Evolutionary conservation across 2,113 vertebrate genomes (phyloP), one percentile per base, ranked within the genome.

Genomic region (Oryzias melastigma): DNA sequence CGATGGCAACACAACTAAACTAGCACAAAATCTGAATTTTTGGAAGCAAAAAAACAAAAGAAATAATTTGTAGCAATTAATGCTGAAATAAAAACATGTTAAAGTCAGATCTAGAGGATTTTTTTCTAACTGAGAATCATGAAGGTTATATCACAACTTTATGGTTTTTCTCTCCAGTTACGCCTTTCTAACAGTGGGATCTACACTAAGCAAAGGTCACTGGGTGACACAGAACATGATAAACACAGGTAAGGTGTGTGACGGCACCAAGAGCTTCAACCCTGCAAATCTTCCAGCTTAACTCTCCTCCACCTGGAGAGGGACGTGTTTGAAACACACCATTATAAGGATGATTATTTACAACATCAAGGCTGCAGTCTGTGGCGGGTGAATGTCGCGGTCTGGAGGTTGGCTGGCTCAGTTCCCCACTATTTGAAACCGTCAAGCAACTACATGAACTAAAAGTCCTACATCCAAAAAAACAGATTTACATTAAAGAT

Each of bases 331-430:
- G 44, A 60, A 66, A 52, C 47, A 55, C 66, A 45, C 46, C 40
- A 57, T 64, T 54, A 48, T 72, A 71, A 75, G 45, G 70, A 68
- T 72, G 42, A 71, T 0, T 81, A 81, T 85, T 78, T 87, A 85
- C 88, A 86, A 79, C 57, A 73, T 62, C 42, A 54, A 52, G 78
- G 73, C 82, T 78, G 88, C 87, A 89, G 90, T 90, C 85, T 65
- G 27, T 55, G 77, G 89, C 77, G 45, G 65, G 22, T 45, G 24
- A 29, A 52, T 45, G 50, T 51, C n/a, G 48, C 57, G 0, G 59
- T 65, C 62, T 48, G 51, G 69, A 67, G 74, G 63, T 79, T 69
- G 71, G 77, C 69, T 87, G 89, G 91, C 89, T 91, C 91, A 92
- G 91, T 78, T 86, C 88, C 80, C 86, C 85, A 83, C 87, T 83